Base-by-base conservation (phyloP, 2,888 invertebrate species). In the Hypercompe scribonia region DNA sequence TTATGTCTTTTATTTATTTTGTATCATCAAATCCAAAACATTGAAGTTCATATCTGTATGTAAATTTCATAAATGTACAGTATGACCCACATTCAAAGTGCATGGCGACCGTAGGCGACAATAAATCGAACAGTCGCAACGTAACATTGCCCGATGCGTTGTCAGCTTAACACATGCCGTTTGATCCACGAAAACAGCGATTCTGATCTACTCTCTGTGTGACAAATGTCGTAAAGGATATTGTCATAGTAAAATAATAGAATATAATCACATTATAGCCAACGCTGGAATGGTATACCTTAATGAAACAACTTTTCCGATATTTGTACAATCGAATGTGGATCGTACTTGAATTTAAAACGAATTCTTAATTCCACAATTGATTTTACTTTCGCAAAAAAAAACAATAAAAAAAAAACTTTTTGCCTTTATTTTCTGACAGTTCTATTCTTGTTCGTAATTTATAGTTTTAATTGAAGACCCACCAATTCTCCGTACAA, bases 111-210 rank as follows among this genome's bases (percentile, higher is more conserved):
- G 69, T 73, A 77, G 72, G 66, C 76, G 65, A 78, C 74, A 78
- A 86, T 85, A 84, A 86, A 86, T 86, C 79, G 84, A 81, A 81
- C 78, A 78, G 68, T 78, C 72, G 75, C 79, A 80, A 81, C 77
- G 77, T 78, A 79, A 77, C 79, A 77, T 73, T 77, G 80, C 70
- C 68, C 79, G 72, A 73, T 81, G 81, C 79, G 84, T 80, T 81
- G 85, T 85, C 84, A 80, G 81, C 81, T 82, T 84, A 81, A 85
- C 82, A 84, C 77, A 75, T 80, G 77, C 66, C n/a, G 46, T 65
- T 68, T 24, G 73, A 73, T 74, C 83, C 71, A 70, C 54, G 66
- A 77, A 77, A 79, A 39, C 64, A 65, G 84, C 84, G 79, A 69
- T 64, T 76, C 46, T 13, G 31, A n/a, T n/a, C n/a, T n/a, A n/a